Base-by-base conservation (phyloP, 2,797 vertebrate genomes). In the Lycodopsis pacificus region DNA sequence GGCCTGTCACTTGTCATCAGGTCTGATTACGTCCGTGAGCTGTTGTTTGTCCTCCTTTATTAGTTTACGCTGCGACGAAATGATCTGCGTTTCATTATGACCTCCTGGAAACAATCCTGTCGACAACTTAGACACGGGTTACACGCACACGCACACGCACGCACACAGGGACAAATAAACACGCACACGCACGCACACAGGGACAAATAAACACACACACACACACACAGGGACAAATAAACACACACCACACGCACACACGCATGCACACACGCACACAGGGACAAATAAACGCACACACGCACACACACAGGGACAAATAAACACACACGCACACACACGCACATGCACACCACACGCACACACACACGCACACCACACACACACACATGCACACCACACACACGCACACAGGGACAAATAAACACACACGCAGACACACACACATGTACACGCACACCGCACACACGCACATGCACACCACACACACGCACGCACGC, bases 1-100 rank as follows among this genome's bases (percentile, higher is more conserved):
- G 74, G 74, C 88, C 92, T 96, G 92, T 94, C 94, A 95, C 91
- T 89, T 94, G 92, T 88, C 93, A 81, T 95, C 95, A 95, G 93
- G 91, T 94, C 93, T 91, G 94, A 95, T 93, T 94, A 88, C 73
- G 73, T 71, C 58, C 64, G 79, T 77, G 87, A 94, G 92, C 89
- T 78, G 87, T 87, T 89, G 91, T 95, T 94, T 93, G 90, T 93
- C 90, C 73, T 83, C 8, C 81, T 88, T 92, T 93, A 92, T 94
- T 94, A 88, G 93, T 90, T 93, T 91, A 91, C 76, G 32, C 67
- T 42, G 70, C 9, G 81, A 90, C 89, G 92, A 93, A 89, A 91
- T 85, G 88, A 90, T 92, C 90, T 92, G 94, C 11, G 70, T 92
- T 92, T 89, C 85, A 92, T 93, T 90, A 90, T 0, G 53, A 49